phyloP scores from a whole-genome alignment of 2,888 invertebrate genomes.

The Therioaphis trifolii region DNA sequence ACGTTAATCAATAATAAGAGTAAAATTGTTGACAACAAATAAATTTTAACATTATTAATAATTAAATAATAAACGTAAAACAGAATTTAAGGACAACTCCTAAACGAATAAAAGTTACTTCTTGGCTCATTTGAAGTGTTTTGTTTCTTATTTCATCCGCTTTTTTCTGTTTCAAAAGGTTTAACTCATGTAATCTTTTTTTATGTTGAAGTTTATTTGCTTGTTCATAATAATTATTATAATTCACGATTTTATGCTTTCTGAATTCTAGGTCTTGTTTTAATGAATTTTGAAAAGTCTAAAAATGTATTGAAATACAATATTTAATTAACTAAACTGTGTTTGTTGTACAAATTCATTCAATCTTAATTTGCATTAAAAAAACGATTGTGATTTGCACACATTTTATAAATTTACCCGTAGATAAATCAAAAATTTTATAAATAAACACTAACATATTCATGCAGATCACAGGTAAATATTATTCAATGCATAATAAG shows the following conservation, averaged over 20 bases:
- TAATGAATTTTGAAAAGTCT: constrained; percentile 65
- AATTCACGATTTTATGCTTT: not conserved
- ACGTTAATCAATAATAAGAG: no score
- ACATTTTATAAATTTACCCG: no score
- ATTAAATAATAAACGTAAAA: not conserved
- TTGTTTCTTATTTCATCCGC: constrained; percentile 43
- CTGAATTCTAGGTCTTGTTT: constrained; percentile 64
- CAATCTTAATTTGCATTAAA: no score
- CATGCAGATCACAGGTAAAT: no score
- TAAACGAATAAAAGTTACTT: constrained; percentile 32
- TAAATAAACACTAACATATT: no score
- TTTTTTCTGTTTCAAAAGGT: constrained; percentile 41
- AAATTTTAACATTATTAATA: no score
- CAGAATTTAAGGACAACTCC: not conserved
- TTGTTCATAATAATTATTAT: constrained; percentile 50
- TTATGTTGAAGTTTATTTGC: constrained; percentile 35
- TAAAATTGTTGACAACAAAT: no score
- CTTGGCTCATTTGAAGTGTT: constrained; percentile 42
- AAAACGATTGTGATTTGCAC: no score
- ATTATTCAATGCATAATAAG: no score
- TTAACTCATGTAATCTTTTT: constrained; percentile 43
- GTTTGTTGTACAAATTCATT: not conserved
- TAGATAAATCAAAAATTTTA: no score
- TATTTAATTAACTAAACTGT: not conserved
- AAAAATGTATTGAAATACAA: constrained; percentile 63